Percentiles rank a stretch among this genome's conserved stretches.
These are phyloP conservation scores for Enteromius viviparus DNA, from an alignment of 2,797 vertebrate genomes.

Conservation along the genomic window DNA sequence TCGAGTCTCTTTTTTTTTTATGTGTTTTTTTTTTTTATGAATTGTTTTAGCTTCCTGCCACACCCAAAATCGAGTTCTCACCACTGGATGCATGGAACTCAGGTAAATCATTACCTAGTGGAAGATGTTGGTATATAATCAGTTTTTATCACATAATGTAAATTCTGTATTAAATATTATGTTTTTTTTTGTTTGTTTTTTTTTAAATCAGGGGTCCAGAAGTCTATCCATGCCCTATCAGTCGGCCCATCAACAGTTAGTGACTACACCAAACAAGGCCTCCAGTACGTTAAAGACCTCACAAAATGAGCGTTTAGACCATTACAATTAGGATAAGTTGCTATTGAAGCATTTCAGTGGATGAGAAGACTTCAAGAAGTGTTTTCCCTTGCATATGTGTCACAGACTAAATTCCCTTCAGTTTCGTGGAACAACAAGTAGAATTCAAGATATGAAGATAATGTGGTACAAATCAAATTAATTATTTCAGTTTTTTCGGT, in stretches of 20 bases:
- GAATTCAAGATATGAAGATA: not conserved
- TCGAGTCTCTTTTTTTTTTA: not conserved
- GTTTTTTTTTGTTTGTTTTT: no score
- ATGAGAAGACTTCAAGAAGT: not conserved
- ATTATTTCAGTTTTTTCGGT: not conserved
- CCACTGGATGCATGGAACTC: conserved; percentile 87
- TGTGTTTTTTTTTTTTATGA: conserved; percentile 29
- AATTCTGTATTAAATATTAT: not conserved
- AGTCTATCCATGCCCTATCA: conserved; percentile 83
- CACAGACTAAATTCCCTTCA: not conserved
- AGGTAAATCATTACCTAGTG: conserved; percentile 72
- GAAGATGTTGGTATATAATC: not conserved
- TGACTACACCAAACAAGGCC: conserved; percentile 81
- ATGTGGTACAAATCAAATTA: not conserved
- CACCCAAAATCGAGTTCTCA: conserved; percentile 86
- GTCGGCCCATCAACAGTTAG: conserved; percentile 81
- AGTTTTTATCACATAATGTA: not conserved
- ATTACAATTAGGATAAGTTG: not conserved
- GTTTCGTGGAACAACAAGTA: not conserved
- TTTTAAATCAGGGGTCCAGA: conserved; percentile 81
- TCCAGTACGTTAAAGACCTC: conserved; percentile 86
- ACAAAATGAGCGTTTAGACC: conserved; percentile 77
- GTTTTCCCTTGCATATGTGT: not conserved
- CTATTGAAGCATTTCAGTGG: not conserved
- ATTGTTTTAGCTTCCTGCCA: conserved; percentile 82